Percentiles rank a stretch among this genome's conserved stretches.
Conservation (phyloP, 1,140 invertebrate genomes). For the Panagrolaimus sp. region DNA sequence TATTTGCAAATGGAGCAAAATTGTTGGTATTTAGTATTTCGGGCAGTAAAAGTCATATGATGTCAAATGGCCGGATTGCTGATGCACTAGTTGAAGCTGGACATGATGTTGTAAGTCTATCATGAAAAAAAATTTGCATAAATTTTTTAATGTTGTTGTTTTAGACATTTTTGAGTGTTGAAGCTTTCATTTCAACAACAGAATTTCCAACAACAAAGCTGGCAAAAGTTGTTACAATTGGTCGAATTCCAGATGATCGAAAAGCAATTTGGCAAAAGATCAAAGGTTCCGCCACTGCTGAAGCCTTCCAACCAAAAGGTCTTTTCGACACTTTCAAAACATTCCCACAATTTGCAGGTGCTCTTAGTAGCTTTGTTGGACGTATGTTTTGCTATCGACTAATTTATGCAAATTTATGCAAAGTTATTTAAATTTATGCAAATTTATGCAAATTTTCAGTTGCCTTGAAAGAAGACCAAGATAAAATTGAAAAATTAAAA, state of each 20-base stretch:
- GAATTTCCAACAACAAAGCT: not conserved
- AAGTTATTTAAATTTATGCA: no score
- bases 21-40: not conserved
- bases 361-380: no score
- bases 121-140: not conserved
- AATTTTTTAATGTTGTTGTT: no score
- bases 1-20: not conserved
- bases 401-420: no score
- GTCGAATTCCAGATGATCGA: not conserved
- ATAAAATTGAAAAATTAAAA: conserved; percentile 8
- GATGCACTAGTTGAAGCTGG: not conserved
- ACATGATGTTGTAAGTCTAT: not conserved
- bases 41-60: conserved; percentile 4
- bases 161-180: not conserved
- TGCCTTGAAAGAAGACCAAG: no score
- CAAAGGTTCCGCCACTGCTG: not conserved
- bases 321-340: no score
- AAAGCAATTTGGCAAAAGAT: not conserved
- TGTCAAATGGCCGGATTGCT: not conserved
- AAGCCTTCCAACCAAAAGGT: no score
- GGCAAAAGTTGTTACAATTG: not conserved
- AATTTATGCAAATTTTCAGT: no score
- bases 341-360: no score
- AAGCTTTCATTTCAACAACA: not conserved
- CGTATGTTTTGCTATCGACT: no score